A percentile compares a stretch with the other conserved stretches of the same genome.
Conservation (phyloP, 2,797 vertebrate genomes). For the Cuculus canorus region DNA sequence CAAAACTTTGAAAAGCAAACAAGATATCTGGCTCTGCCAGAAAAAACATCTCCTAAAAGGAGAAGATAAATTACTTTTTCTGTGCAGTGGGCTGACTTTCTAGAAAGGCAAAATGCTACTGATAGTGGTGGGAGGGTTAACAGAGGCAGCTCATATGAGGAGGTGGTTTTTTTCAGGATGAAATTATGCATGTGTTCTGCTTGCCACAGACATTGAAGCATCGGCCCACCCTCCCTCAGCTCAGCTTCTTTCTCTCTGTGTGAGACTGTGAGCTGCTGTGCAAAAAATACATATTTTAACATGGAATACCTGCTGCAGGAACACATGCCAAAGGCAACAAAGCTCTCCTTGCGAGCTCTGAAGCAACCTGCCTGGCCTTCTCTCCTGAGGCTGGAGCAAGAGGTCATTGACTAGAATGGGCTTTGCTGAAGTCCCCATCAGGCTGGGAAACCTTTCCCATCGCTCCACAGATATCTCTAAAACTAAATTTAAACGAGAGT, state of each 20-base stretch:
- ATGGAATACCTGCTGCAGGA: neutral
- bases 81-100: neutral
- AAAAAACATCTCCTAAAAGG: slow-evolving; percentile 33
- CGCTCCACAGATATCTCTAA: neutral
- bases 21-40: slow-evolving; percentile 4
- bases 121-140: neutral
- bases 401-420: neutral
- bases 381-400: neutral
- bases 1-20: slow-evolving; percentile 14
- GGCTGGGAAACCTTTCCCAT: neutral
- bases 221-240: neutral
- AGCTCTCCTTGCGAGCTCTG: neutral
- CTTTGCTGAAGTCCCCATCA: neutral
- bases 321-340: neutral
- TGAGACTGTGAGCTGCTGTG: neutral
- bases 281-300: neutral
- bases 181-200: slow-evolving; percentile 40
- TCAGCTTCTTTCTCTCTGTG: neutral
- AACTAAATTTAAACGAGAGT: neutral
- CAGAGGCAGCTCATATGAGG: neutral
- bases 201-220: neutral
- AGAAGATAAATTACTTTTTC: slow-evolving; percentile 13
- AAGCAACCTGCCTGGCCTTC: neutral
- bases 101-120: slow-evolving; percentile 18
- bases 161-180: slow-evolving; percentile 32